Percentiles rank a stretch among this genome's conserved stretches.
phyloP scores from a whole-genome alignment of 2,888 invertebrate genomes.

The Lysandra coridon region DNA sequence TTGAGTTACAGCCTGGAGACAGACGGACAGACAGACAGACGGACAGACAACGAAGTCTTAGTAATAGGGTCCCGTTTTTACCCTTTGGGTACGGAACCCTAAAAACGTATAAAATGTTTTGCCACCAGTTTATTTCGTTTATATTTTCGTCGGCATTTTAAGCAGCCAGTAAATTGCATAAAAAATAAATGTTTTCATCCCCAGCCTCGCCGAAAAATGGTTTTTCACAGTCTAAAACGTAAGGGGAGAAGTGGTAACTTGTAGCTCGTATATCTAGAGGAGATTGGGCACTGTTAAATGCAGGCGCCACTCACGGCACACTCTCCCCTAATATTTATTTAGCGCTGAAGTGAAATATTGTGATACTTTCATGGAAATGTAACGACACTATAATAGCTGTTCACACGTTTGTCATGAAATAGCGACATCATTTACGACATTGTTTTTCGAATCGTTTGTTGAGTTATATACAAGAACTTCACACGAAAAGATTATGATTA shows the following conservation, averaged over 20 bases:
- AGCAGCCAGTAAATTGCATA: constrained; percentile 17
- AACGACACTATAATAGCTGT: background rate
- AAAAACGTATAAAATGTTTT: background rate
- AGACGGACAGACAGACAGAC: too few relatives aligned
- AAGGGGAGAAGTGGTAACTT: constrained; percentile 27
- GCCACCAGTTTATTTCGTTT: background rate
- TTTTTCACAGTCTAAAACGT: constrained; percentile 5
- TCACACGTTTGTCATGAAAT: background rate
- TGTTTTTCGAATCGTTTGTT: background rate
- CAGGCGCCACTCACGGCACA: constrained; percentile 33
- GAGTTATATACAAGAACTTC: background rate
- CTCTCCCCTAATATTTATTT: constrained; percentile 29
- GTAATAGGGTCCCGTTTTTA: too few relatives aligned
- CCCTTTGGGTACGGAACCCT: too few relatives aligned
- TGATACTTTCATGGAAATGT: constrained; percentile 1
- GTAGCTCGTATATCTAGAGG: constrained; percentile 32
- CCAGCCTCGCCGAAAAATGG: background rate
- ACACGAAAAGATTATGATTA: background rate
- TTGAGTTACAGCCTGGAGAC: too few relatives aligned
- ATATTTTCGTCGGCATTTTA: constrained; percentile 5
- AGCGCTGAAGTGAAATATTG: constrained; percentile 8
- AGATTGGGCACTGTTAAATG: constrained; percentile 34
- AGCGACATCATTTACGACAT: background rate
- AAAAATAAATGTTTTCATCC: constrained; percentile 21
- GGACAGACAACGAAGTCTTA: too few relatives aligned